Evolutionary conservation across 1,140 invertebrate genomes (phyloP).

Genomic region (Penaeus japonicus): DNA sequence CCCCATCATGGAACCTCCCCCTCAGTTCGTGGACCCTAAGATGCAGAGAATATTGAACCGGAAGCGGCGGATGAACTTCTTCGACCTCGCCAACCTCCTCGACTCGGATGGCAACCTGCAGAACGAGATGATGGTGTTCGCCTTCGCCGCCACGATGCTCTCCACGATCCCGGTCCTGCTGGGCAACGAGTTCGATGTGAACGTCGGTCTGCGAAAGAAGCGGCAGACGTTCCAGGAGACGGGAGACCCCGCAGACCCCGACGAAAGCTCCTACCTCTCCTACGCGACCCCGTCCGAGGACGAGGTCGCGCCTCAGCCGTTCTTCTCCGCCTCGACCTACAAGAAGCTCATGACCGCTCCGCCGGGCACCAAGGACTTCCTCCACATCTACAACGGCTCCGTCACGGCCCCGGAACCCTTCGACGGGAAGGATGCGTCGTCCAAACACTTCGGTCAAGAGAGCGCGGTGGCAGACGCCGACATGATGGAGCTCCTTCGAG

Average conservation of each 20-base stretch:
- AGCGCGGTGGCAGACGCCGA: neutral
- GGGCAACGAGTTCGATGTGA: slow-evolving; percentile 57
- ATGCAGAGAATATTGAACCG: neutral
- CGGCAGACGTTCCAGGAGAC: neutral
- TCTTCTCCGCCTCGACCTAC: slow-evolving; percentile 23
- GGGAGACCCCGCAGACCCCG: neutral
- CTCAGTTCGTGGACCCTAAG: too few species aligned
- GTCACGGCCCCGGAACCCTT: too few species aligned
- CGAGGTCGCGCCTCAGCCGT: neutral
- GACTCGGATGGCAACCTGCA: slow-evolving; percentile 57
- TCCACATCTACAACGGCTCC: neutral
- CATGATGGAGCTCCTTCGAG: neutral
- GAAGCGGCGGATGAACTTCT: slow-evolving; percentile 50
- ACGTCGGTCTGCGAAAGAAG: slow-evolving; percentile 45
- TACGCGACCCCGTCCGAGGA: neutral
- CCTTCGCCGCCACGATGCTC: slow-evolving; percentile 58
- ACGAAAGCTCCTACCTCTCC: neutral
- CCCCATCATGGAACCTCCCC: too few species aligned
- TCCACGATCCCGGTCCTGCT: slow-evolving; percentile 57
- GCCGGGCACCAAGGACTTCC: neutral
- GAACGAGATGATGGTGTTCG: slow-evolving; percentile 58
- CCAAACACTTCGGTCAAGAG: neutral
- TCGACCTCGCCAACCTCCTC: slow-evolving; percentile 52
- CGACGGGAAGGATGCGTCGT: neutral
- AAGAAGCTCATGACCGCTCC: slow-evolving; percentile 29